Base-by-base conservation (phyloP, 2,888 invertebrate genomes). In the Chirona hameri region DNA sequence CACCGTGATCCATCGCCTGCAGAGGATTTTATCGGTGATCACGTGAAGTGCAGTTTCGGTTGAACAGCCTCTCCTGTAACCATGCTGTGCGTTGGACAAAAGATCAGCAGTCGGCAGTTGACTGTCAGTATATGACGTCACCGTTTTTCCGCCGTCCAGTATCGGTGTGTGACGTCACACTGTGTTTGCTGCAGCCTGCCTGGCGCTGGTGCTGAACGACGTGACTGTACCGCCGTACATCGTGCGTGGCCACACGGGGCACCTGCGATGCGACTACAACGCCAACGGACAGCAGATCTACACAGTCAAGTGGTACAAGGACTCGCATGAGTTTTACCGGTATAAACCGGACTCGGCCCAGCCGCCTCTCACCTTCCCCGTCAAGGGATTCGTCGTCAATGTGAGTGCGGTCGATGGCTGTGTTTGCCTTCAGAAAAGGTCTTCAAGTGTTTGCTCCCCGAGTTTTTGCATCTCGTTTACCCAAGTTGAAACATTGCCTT, bases 251-350 rank as follows among this genome's bases (percentile, higher is more conserved):
- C 80, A 80, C 80, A n/a, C 52, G 27, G 80, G 52, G 1, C 48
- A 80, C 27, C 55, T 80, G 80, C 48, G 52, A 27, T 80, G 80
- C 29, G 80, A 80, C 27, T 80, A 52, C 29, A n/a, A 27, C 52
- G 52, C 52, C 14, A 18, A 27, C 27, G 80, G 52, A 5, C 52
- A 52, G 27, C 27, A 29, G n/a, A 55, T 80, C 18, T 80, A 80
- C 52, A 14, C 80, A 3, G 27, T 80, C 80, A 80, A 80, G 52
- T 80, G 80, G 80, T 80, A 80, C 80, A 80, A 80, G 52, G 52
- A 52, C 80, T 10, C 1, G 18, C 10, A 21, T 3, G 80, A 80
- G 52, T 80, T 80, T 27, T 80, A 29, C 52, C 52, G 80, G 4
- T 55, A 80, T 52, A n/a, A 52, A 27, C 80, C 80, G 52, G 52